Base-by-base conservation (phyloP, 2,113 vertebrate genomes). In the Dromas ardeola region DNA sequence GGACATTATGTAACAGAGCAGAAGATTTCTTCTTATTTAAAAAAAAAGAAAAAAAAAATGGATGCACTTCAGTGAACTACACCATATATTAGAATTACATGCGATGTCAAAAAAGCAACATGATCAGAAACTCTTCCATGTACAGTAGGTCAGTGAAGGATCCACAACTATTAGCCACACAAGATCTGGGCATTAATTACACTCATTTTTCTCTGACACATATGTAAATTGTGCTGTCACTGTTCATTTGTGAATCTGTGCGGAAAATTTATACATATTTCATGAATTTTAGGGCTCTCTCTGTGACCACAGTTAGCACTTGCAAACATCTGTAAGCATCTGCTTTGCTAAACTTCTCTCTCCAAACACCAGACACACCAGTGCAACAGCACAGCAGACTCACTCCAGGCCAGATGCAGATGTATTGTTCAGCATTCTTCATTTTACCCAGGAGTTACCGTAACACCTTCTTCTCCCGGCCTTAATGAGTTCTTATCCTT, bases 111-210 rank as follows among this genome's bases (percentile, higher is more conserved):
- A 93, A 91, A 85, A 19, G 19, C 43, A 96, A 85, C 27, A 52
- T 32, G 38, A 87, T 56, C 58, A 90, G 66, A 90, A 93, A 82
- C 4, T 58, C 27, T 93, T 79, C 21, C n/a, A 45, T 25, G 20
- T 47, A 49, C 5, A 84, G 22, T 16, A 87, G 56, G 49, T 82
- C 74, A 88, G 34, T 81, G 63, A 73, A 77, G 18, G 63, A 94
- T 86, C 38, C n/a, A 66, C 77, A 82, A 70, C 32, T 45, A 81
- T 56, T 59, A 94, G 42, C 45, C 18, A 47, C 45, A 76, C 5
- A 62, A 94, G 58, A 94, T 45, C 23, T 73, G n/a, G 21, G 38
- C 55, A 74, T 52, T 94, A 92, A 93, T 90, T 81, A 94, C n/a
- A 66, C 15, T 63, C 0, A 42, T 70, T 86, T 88, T 82, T 90